phyloP scores from a whole-genome alignment of 2,797 vertebrate species.

The Melanotaenia pygmaea region DNA sequence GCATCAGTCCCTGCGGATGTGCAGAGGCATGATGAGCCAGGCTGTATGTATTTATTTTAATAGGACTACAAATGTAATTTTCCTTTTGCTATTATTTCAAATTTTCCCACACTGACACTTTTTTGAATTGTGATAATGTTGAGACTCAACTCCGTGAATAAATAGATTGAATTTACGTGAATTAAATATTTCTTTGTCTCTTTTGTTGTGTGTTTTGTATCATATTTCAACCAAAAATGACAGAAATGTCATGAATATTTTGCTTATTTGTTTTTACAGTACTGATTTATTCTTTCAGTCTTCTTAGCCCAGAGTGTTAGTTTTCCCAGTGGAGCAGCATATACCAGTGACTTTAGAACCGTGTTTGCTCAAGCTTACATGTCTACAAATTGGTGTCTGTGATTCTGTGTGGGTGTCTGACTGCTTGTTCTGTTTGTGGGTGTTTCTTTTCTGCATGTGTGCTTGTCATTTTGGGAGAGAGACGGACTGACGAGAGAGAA shows the following conservation, averaged over 20 bases:
- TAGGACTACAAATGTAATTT: no score
- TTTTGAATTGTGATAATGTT: no score
- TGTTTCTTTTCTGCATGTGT: constrained; percentile 63
- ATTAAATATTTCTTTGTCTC: not conserved
- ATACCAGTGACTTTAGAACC: constrained; percentile 17
- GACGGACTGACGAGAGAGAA: constrained; percentile 18
- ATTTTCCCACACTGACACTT: not conserved
- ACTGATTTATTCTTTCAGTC: constrained; percentile 1
- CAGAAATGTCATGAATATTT: constrained; percentile 5
- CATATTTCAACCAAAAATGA: constrained; percentile 6
- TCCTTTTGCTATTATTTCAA: no score
- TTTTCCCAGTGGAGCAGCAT: constrained; percentile 11
- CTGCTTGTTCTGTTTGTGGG: constrained; percentile 50
- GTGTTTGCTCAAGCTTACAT: constrained; percentile 60
- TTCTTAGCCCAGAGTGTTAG: not conserved
- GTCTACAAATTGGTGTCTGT: constrained; percentile 60
- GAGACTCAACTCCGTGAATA: no score
- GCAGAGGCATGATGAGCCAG: not conserved
- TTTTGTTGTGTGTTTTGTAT: constrained; percentile 1
- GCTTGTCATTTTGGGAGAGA: constrained; percentile 46
- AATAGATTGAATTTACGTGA: no score
- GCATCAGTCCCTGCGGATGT: not conserved
- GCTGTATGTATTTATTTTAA: no score
- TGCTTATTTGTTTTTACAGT: not conserved
- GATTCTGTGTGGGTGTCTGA: constrained; percentile 56